phyloP scores from a whole-genome alignment of 2,888 invertebrate genomes.

The Caenorhabditis becei region DNA sequence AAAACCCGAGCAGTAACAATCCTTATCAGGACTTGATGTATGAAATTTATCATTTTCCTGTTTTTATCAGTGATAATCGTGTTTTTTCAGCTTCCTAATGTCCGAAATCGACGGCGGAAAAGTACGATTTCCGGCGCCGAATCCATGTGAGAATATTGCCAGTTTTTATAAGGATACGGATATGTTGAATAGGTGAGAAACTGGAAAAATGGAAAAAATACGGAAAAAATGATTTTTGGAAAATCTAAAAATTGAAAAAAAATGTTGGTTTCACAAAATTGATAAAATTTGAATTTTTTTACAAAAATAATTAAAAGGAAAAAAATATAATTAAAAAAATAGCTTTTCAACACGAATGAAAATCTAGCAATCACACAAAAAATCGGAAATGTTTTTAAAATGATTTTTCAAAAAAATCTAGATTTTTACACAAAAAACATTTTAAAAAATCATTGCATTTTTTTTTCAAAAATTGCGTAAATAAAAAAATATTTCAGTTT shows the following conservation, averaged over 20 bases:
- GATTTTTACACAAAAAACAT: too few relatives aligned
- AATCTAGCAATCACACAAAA: too few relatives aligned
- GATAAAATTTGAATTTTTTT: not conserved
- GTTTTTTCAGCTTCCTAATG: conserved; percentile 48
- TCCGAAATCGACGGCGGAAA: conserved; percentile 54
- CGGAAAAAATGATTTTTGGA: not conserved
- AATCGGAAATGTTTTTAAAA: too few relatives aligned
- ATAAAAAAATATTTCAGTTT: too few relatives aligned
- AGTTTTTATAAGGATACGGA: conserved; percentile 56
- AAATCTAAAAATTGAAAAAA: not conserved
- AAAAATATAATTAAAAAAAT: not conserved
- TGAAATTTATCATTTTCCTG: not conserved
- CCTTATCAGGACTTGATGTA: conserved; percentile 68
- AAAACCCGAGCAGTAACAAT: conserved; percentile 59
- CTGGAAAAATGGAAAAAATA: not conserved
- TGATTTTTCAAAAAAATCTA: too few relatives aligned
- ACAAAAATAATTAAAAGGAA: not conserved
- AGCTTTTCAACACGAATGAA: too few relatives aligned
- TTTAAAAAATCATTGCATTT: too few relatives aligned
- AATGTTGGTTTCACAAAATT: not conserved
- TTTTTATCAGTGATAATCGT: too few relatives aligned
- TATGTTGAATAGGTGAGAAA: conserved; percentile 43
- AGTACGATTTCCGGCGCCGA: conserved; percentile 56
- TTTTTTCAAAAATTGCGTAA: too few relatives aligned
- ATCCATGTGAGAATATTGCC: conserved; percentile 39